Evolutionary conservation across 2,113 vertebrate genomes (phyloP).

Genomic region (Archocentrus centrarchus): DNA sequence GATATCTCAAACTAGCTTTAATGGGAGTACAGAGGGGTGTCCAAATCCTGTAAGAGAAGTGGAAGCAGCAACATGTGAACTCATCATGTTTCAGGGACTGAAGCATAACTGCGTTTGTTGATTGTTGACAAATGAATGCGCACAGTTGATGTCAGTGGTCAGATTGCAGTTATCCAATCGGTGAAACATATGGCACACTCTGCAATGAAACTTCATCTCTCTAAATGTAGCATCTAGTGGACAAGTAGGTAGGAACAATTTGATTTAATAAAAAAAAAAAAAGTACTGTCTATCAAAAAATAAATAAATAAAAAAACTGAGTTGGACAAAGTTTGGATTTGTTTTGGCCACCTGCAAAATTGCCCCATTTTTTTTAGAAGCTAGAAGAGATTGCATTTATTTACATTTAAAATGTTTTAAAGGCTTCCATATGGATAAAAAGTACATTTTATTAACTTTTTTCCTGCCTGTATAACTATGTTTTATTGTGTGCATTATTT

Average conservation of each 20-base stretch:
- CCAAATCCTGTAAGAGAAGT: neutral
- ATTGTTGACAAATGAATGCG: neutral
- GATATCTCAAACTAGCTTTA: neutral
- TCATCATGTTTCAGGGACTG: neutral
- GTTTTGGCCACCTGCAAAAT: too few relatives aligned
- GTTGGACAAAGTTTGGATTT: too few relatives aligned
- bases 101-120: neutral
- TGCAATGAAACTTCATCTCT: neutral
- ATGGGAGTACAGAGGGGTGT: neutral
- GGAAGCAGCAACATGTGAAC: neutral
- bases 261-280: too few relatives aligned
- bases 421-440: too few relatives aligned
- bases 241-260: neutral
- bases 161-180: neutral
- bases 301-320: too few relatives aligned
- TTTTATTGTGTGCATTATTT: neutral
- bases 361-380: too few relatives aligned
- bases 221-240: neutral
- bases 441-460: neutral
- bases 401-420: too few relatives aligned
- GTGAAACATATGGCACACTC: conserved; percentile 3
- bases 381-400: too few relatives aligned
- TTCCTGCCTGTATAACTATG: neutral
- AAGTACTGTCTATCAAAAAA: too few relatives aligned
- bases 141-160: neutral